A percentile compares a stretch with the other conserved stretches of the same genome.
These are phyloP conservation scores for Polydrusus tereticollis DNA, from an alignment of 2,888 invertebrate genomes.

Conservation along the genomic window DNA sequence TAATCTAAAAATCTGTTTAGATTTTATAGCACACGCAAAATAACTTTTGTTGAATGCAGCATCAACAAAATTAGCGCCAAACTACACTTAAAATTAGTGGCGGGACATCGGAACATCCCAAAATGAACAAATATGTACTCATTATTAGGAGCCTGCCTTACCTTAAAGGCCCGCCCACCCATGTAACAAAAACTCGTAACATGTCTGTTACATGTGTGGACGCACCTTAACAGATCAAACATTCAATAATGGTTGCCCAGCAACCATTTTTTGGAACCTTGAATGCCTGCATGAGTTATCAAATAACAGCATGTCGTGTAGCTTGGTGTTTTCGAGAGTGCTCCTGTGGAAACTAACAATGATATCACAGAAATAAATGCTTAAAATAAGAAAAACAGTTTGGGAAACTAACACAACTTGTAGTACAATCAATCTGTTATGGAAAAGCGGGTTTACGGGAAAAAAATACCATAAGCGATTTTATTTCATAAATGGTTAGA, in stretches of 20 bases:
- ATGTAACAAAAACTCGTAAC: no score
- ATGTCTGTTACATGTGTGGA: no score
- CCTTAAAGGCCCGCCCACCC: no score
- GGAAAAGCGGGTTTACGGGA: no score
- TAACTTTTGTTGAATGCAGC: conserved; percentile 28
- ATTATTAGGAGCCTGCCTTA: no score
- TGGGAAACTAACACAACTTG: conserved; percentile 45
- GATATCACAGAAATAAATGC: conserved; percentile 62
- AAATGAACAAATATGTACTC: neutral
- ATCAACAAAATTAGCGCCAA: conserved; percentile 34
- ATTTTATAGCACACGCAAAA: conserved; percentile 44
- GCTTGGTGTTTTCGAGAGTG: conserved; percentile 44
- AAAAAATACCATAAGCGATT: no score
- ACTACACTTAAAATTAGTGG: conserved; percentile 12
- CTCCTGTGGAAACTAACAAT: conserved; percentile 50
- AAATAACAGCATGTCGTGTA: conserved; percentile 12
- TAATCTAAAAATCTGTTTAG: conserved; percentile 34
- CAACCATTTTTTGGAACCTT: neutral
- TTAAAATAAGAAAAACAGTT: conserved; percentile 51
- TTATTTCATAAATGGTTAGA: no score
- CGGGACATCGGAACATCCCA: neutral
- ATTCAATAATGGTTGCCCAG: neutral
- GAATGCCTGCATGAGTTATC: neutral
- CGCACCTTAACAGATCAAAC: neutral
- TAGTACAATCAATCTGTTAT: no score